Percentiles rank a stretch among this genome's conserved stretches.
Evolutionary conservation across 2,888 invertebrate species (phyloP).

Genomic region (Eucriotettix oculatus): DNA sequence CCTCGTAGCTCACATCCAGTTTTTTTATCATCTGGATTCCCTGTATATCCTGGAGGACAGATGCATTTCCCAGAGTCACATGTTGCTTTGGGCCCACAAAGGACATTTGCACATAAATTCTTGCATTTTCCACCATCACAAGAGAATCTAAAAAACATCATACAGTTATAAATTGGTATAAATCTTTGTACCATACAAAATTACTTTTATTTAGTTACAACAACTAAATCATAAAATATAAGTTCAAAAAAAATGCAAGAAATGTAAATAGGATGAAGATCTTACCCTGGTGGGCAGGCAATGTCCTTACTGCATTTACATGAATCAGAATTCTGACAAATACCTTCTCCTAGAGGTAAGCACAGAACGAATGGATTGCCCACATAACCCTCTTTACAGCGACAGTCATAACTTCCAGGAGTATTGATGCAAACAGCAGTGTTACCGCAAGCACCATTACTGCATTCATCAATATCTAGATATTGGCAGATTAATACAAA

Average conservation of each 20-base stretch:
- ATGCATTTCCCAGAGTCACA: conserved; percentile 66
- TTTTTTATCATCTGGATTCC: conserved; percentile 52
- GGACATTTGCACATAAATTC: conserved; percentile 55
- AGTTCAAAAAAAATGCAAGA: background rate
- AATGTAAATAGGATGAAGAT: background rate
- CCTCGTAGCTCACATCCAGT: conserved; percentile 57
- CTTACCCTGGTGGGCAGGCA: conserved; percentile 52
- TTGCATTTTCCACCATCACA: conserved; percentile 59
- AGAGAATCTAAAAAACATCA: conserved; percentile 27
- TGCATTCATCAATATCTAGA: conserved; percentile 61
- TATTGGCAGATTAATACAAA: background rate
- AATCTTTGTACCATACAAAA: background rate
- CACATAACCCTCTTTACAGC: conserved; percentile 66
- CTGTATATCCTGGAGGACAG: conserved; percentile 61
- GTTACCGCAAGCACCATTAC: conserved; percentile 56
- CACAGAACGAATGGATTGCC: conserved; percentile 81
- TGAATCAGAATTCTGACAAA: conserved; percentile 48
- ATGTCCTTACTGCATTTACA: conserved; percentile 55
- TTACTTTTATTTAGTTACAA: background rate
- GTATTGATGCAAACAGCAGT: conserved; percentile 84
- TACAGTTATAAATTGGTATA: background rate
- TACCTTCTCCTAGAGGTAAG: conserved; percentile 47
- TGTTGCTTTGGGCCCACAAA: conserved; percentile 66
- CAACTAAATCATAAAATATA: background rate
- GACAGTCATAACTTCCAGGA: conserved; percentile 74